These are phyloP conservation scores for Oopsacas minuta DNA, from an alignment of 37 sponge, comb jelly and placozoan genomes.

Conservation along the genomic window DNA sequence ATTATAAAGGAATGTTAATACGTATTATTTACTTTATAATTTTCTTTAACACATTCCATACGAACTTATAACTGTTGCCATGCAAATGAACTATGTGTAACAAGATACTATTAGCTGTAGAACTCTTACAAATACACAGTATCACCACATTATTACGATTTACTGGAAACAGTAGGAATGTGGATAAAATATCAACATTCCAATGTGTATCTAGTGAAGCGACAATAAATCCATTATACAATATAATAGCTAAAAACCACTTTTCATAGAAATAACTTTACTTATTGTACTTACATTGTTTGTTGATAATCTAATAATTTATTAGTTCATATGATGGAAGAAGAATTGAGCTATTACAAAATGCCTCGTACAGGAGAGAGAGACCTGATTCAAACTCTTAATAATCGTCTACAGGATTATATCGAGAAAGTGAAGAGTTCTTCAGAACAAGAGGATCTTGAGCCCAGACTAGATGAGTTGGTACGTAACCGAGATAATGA, in stretches of 20 bases:
- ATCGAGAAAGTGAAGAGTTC: slow-evolving; percentile 9
- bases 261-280: neutral
- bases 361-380: neutral
- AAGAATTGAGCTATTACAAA: neutral
- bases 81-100: neutral
- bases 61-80: neutral
- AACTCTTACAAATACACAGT: no score
- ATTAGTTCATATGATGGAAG: neutral
- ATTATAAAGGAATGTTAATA: no score
- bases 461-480: neutral
- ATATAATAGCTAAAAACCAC: neutral
- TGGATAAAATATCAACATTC: neutral
- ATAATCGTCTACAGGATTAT: neutral
- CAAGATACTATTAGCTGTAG: no score
- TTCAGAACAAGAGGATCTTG: neutral
- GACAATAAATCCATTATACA: neutral
- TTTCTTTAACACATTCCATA: neutral
- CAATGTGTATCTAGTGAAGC: neutral
- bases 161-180: neutral
- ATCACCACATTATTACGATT: no score
- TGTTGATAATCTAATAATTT: neutral
- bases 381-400: neutral
- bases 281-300: neutral
- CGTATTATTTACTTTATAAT: no score
- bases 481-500: neutral